Conservation (phyloP, 2,797 vertebrate genomes). For the Peromyscus aztecus region DNA sequence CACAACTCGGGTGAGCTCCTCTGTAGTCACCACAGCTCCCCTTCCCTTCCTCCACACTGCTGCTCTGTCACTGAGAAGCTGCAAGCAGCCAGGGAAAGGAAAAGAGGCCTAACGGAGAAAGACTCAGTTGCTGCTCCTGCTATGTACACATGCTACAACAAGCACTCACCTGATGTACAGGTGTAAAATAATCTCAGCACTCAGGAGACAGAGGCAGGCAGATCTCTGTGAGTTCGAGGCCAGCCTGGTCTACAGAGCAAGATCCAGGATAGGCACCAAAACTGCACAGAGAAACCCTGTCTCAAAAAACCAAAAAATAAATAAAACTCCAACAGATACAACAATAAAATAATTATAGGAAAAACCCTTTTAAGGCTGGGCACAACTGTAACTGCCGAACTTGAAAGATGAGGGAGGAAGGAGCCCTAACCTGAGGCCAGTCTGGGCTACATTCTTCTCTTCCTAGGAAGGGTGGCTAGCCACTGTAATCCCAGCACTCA, state of each 20-base stretch:
- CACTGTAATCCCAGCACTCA: background rate
- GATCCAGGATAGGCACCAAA: too few species aligned
- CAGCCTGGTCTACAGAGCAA: background rate
- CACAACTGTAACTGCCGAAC: background rate
- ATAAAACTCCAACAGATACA: too few species aligned
- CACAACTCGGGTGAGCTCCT: constrained; percentile 16
- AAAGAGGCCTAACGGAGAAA: constrained; percentile 11
- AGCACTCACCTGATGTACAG: background rate
- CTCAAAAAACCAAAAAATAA: background rate
- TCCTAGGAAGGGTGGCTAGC: too few species aligned
- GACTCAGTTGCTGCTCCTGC: background rate
- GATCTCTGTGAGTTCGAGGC: background rate
- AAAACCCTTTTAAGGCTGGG: constrained; percentile 21
- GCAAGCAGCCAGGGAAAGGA: background rate
- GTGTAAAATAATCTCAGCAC: background rate
- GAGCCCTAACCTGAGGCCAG: background rate
- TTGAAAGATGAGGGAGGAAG: background rate
- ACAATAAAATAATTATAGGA: background rate
- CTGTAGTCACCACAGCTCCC: constrained; percentile 7
- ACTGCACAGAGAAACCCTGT: too few species aligned
- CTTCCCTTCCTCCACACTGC: background rate
- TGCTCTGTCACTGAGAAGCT: background rate
- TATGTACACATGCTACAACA: background rate
- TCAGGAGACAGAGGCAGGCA: background rate
- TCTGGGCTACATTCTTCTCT: background rate